phyloP scores from a whole-genome alignment of 2,113 vertebrate genomes.

The Rattus rattus region DNA sequence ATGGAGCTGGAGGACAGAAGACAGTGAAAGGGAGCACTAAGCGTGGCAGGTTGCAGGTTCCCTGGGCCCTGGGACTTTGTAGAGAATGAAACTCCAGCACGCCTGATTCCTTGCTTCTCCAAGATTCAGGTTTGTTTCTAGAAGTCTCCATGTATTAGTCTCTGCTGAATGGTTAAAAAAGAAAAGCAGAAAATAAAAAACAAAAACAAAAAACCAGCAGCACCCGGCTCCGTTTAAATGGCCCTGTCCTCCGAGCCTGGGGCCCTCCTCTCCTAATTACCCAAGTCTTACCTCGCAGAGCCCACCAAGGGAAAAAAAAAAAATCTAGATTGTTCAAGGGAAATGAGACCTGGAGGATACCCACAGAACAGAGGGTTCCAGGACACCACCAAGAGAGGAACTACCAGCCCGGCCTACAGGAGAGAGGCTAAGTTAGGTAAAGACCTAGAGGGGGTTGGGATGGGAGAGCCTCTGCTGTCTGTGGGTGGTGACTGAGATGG shows the following conservation, averaged over 20 bases:
- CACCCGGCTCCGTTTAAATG: background rate
- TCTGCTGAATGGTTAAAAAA: too few species aligned
- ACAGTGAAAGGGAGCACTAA: background rate
- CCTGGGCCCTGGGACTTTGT: background rate
- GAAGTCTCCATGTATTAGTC: background rate
- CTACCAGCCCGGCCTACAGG: background rate
- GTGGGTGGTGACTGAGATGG: background rate
- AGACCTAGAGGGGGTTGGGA: background rate
- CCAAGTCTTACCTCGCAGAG: background rate
- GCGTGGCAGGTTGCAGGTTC: background rate
- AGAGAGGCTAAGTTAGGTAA: background rate
- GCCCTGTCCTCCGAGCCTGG: background rate
- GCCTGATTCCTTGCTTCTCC: background rate
- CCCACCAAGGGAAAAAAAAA: too few species aligned
- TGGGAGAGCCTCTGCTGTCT: background rate
- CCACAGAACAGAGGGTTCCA: background rate
- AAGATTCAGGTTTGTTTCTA: background rate
- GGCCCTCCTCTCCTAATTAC: background rate
- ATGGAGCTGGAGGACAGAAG: background rate
- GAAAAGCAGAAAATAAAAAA: too few species aligned
- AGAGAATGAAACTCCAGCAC: background rate
- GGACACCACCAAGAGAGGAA: background rate
- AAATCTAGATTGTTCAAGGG: background rate
- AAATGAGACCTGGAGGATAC: background rate
- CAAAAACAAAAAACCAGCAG: too few species aligned